Evolutionary conservation across 2,113 vertebrate species (phyloP), one percentile per base, ranked within the genome.

Genomic region (Perccottus glenii): DNA sequence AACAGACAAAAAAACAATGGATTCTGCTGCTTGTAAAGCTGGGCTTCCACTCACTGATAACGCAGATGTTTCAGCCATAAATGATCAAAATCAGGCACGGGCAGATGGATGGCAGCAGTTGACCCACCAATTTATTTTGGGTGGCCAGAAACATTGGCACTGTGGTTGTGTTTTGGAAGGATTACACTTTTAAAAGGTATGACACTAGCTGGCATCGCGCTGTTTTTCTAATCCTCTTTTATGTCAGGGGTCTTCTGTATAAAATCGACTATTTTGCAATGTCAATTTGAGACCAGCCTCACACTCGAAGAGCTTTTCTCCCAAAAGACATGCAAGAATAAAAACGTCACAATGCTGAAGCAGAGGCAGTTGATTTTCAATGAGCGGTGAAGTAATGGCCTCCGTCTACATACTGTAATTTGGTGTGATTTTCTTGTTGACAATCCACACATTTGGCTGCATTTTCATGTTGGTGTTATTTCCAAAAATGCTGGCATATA

Each of bases 201-300:
- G 40, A 66, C 61, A 56, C 43, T n/a, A 10, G 14, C 19, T 42
- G 50, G 45, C 56, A 52, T 64, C 49, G 56, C 40, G 56, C 3
- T 32, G 9, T 36, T 65, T 3, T 33, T 71, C 19, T 70, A 42
- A 47, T 70, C 50, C 50, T 57, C 40, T 38, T 48, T 59, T 2
- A 63, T 59, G 3, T 35, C 15, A 38, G 1, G 12, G 2, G 11
- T 72, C 10, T 36, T 4, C 19, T 62, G 42, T 32, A 35, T 5
- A 40, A 5, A 38, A 33, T 8, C n/a, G 33, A 19, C 14, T 15
- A 19, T 55, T 36, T 15, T 55, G 15, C 55, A 9, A 70, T 43
- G 33, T 11, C 9, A 59, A 59, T 27, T 45, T 0, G n/a, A 50
- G 14, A 40, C 51, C 9, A 11, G 9, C 38, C 36, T 16, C 4